Conservation (phyloP, 2,797 vertebrate species). For the Acridotheres tristis region DNA sequence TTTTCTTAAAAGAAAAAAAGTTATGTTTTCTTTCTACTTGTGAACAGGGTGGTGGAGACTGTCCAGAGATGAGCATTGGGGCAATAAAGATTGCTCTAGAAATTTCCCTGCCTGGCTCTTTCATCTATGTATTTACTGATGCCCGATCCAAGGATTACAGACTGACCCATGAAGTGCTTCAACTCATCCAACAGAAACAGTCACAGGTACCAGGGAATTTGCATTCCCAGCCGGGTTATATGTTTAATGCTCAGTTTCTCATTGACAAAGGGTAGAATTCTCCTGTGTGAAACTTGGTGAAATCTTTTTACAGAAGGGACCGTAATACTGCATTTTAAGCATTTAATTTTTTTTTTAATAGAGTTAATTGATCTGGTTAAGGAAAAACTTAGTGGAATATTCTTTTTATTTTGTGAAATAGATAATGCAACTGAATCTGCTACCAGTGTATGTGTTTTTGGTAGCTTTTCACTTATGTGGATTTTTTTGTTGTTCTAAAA, state of each 20-base stretch:
- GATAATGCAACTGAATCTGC: background rate
- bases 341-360: background rate
- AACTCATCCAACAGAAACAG: slow-evolving; percentile 98
- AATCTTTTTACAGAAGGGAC: background rate
- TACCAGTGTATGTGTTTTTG: background rate
- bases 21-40: background rate
- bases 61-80: slow-evolving; percentile 98
- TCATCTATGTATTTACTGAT: slow-evolving; percentile 97
- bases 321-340: background rate
- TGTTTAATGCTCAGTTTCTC: background rate
- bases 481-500: background rate
- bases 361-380: background rate
- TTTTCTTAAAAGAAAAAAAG: background rate
- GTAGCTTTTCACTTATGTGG: background rate
- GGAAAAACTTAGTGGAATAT: background rate
- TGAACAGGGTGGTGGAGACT: slow-evolving; percentile 94
- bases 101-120: slow-evolving; percentile 95
- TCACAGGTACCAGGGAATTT: slow-evolving; percentile 84
- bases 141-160: slow-evolving; percentile 97
- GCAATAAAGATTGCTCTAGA: slow-evolving; percentile 98
- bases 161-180: slow-evolving; percentile 91
- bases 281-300: background rate
- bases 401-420: background rate
- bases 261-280: background rate
- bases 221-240: background rate